These are phyloP conservation scores for Struthio camelus DNA, from an alignment of 2,113 vertebrate species.

Conservation along the genomic window DNA sequence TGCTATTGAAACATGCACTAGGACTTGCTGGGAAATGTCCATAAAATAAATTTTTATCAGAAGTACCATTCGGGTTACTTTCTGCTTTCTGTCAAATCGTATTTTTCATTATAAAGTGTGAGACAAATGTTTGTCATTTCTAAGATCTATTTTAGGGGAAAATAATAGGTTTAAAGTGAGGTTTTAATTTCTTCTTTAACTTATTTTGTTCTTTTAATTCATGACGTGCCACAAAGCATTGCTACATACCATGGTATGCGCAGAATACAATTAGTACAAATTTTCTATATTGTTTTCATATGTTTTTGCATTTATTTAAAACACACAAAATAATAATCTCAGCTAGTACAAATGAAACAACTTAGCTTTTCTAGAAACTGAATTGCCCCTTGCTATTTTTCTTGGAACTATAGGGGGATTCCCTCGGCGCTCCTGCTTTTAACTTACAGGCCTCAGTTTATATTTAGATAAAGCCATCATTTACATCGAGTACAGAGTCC, in stretches of 20 bases:
- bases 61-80: background rate
- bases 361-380: background rate
- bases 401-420: background rate
- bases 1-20: background rate
- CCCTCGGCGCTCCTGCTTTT: background rate
- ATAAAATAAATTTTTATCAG: background rate
- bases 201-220: background rate
- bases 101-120: background rate
- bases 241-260: fast-evolving
- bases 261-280: background rate
- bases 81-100: background rate
- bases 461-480: background rate
- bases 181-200: background rate
- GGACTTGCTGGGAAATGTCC: background rate
- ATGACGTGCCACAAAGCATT: background rate
- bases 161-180: background rate
- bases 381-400: background rate
- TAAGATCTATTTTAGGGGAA: background rate
- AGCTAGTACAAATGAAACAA: background rate
- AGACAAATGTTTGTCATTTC: background rate
- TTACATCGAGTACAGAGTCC: background rate
- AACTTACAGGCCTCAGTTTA: background rate
- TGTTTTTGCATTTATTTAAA: background rate
- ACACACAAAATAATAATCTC: background rate
- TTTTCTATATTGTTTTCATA: background rate